A percentile compares a stretch with the other conserved stretches of the same genome.
These are phyloP conservation scores for Gibbula magus DNA, from an alignment of 2,888 invertebrate species.

Conservation along the genomic window DNA sequence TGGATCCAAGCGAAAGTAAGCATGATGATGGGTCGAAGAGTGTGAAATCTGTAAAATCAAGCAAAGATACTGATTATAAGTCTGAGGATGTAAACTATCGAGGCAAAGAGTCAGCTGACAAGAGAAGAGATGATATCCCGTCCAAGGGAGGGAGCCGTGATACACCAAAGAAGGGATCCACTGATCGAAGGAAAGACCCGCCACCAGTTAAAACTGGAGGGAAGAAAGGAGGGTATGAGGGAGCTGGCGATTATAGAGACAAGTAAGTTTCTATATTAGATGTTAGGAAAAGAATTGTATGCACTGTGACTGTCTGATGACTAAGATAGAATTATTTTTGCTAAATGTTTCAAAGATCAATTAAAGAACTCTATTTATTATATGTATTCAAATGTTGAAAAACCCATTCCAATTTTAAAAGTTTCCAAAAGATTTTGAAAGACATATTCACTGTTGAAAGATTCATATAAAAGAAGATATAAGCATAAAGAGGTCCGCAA, in stretches of 20 bases:
- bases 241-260: not conserved
- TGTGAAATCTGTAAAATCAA: not conserved
- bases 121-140: not conserved
- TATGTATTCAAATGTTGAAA: too few relatives aligned
- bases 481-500: too few relatives aligned
- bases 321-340: too few relatives aligned
- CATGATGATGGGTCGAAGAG: not conserved
- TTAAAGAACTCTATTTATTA: too few relatives aligned
- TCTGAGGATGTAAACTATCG: not conserved
- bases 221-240: not conserved
- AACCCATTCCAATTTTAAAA: too few relatives aligned
- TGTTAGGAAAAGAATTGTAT: too few relatives aligned
- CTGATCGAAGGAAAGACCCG: not conserved
- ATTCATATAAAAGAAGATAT: too few relatives aligned
- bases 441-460: too few relatives aligned
- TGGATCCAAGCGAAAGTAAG: not conserved
- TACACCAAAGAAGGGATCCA: conserved; percentile 18
- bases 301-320: too few relatives aligned
- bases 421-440: too few relatives aligned
- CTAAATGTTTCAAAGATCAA: too few relatives aligned
- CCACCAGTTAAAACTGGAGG: not conserved
- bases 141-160: conserved; percentile 12
- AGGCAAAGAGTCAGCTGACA: conserved; percentile 19
- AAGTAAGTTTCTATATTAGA: not conserved
- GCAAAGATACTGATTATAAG: not conserved